Evolutionary conservation across 2,113 vertebrate genomes (phyloP), one percentile per base, ranked within the genome.

Genomic region (Albula goreensis): DNA sequence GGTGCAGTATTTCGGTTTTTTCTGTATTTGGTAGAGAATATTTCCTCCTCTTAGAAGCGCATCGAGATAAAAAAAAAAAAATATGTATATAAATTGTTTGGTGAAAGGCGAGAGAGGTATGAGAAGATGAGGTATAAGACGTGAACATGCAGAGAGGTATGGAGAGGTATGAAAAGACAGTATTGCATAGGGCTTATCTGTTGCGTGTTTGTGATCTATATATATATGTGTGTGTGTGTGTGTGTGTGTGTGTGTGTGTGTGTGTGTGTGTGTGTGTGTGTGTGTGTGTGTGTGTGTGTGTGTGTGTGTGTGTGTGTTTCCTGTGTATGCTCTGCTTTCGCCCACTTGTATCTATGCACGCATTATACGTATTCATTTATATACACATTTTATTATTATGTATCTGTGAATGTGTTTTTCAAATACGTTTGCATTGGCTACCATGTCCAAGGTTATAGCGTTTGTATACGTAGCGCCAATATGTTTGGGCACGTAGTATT

Each of bases 61-160:
- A 80, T 90, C 91, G 93, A 41, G 92, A 91, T 92, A 91, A 90
- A 90, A 93, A 88, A 91, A 90, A 90, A 93, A 88, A 88, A 87
- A 87, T 89, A 87, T 89, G 85, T 41, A 41, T 41, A 41, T 41
- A 41, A 41, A 41, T 41, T 41, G 88, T 70, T 25, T 41, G 78
- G 25, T 85, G 78, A 77, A 81, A 77, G 25, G 79, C 52, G 57
- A 52, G 49, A 74, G 19, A 74, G 66, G 12, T n/a, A 74, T 11
- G 15, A 81, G 49, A 13, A 15, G 51, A 31, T 41, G n/a, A 56
- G 74, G 60, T 51, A 17, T 50, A 48, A 80, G 66, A 49, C 9
- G 13, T 1, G 11, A 51, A 52, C 56, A 51, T 12, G 41, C 31
- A 63, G 56, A 83, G 74, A 63, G 25, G 15, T 79, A 51, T 12